Base-by-base conservation (phyloP, 2,888 invertebrate genomes). In the Noctua janthina region DNA sequence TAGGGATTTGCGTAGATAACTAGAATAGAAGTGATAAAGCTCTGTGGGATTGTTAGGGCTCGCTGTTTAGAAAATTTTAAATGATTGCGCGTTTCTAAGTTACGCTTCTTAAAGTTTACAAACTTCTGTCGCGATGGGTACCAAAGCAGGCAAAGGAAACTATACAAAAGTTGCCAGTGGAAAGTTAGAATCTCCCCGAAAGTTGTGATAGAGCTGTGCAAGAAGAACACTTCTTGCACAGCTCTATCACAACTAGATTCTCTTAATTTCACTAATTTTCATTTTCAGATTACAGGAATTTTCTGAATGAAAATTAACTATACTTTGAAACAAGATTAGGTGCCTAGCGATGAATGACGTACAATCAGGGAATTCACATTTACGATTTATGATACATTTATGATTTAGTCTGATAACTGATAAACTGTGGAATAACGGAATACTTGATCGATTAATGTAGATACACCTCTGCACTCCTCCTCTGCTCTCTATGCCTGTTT, bases 1-100 rank as follows among this genome's bases (percentile, higher is more conserved):
- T 87, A 90, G 86, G 75, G 81, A 78, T 90, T 86, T 78, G 73
- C 86, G 75, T 86, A 86, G 83, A 82, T 81, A 85, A 78, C 78
- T 73, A 88, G 83, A 83, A 86, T 83, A 89, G 82, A 87, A 77
- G 76, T 82, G 76, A 81, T 82, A 79, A 78, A 81, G 66, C 43
- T 79, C 71, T 77, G 70, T 73, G 68, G 68, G 46, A 74, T 79
- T 84, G 66, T 69, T 54, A 64, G 69, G 76, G 54, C 62, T 62
- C 10, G 35, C 0, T 59, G 35, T 2, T 29, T 8, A 29, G 29
- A 68, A 62, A 68, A 39, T 8, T 43, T 56, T 35, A 49, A 68
- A n/a, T 49, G 6, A 72, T 46, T 39, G 49, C 17, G 29, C 39
- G 11, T 23, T 54, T 68, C 15, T 29, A 72, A 62, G n/a, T 68